phyloP scores from a whole-genome alignment of 2,113 vertebrate species.

The Perca flavescens region DNA sequence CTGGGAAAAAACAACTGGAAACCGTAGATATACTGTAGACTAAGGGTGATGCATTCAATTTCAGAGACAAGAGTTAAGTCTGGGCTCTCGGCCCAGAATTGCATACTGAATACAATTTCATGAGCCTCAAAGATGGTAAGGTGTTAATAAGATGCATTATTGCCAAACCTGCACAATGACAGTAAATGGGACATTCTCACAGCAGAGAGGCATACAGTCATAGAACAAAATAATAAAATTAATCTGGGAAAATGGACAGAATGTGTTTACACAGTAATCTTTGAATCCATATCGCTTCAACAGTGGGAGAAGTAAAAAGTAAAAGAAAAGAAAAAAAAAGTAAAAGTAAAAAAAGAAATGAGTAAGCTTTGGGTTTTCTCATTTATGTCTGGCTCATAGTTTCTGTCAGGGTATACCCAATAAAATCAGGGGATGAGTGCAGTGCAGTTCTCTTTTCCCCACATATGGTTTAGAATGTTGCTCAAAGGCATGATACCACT shows the following conservation, averaged over 20 bases:
- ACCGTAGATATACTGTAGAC: slow-evolving; percentile 44
- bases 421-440: background rate
- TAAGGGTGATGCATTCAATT: slow-evolving; percentile 46
- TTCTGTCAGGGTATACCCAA: slow-evolving; percentile 31
- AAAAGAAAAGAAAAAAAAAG: too few species aligned
- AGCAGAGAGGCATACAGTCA: slow-evolving; percentile 20
- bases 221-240: slow-evolving; percentile 14
- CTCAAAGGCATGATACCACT: background rate
- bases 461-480: slow-evolving; percentile 5
- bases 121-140: slow-evolving; percentile 49
- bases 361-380: slow-evolving; percentile 9
- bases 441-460: slow-evolving; percentile 7
- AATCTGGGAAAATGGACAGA: background rate
- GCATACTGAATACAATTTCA: slow-evolving; percentile 57
- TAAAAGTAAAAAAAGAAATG: background rate
- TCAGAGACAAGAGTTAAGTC: slow-evolving; percentile 49
- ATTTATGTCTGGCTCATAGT: slow-evolving; percentile 5
- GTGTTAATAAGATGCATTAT: slow-evolving; percentile 46
- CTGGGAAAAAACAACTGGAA: slow-evolving; percentile 35
- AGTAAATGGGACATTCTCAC: slow-evolving; percentile 44
- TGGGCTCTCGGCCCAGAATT: slow-evolving; percentile 65
- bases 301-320: slow-evolving; percentile 3
- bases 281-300: slow-evolving; percentile 17
- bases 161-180: slow-evolving; percentile 54
- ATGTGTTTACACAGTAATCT: background rate